Percentiles rank a stretch among this genome's conserved stretches.
These are phyloP conservation scores for Cottus gobio DNA, from an alignment of 2,113 vertebrate genomes.

Conservation along the genomic window DNA sequence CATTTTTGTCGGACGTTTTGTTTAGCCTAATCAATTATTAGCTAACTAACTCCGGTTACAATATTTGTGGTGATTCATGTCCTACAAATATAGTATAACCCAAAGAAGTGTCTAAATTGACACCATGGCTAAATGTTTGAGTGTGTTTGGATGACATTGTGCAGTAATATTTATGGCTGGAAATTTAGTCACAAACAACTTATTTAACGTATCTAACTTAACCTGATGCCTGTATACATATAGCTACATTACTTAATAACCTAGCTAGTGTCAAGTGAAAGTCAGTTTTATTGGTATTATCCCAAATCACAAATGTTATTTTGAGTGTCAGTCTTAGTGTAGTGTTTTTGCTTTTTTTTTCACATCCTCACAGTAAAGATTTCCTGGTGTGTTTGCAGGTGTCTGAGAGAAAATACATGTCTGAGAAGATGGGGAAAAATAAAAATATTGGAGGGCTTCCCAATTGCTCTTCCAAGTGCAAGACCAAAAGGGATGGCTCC, in stretches of 20 bases:
- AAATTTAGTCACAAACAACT: neutral
- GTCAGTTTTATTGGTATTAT: neutral
- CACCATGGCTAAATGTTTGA: neutral
- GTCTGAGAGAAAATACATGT: slow-evolving; percentile 8
- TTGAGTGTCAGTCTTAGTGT: neutral
- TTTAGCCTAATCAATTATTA: neutral
- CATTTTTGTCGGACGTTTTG: too few relatives aligned
- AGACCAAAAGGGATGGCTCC: slow-evolving; percentile 36
- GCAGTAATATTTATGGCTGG: neutral
- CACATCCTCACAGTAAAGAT: neutral
- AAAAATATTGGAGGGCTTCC: neutral
- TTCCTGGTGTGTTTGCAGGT: slow-evolving; percentile 32
- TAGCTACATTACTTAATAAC: neutral
- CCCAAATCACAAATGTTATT: neutral
- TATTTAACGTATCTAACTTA: neutral
- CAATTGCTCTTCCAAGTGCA: slow-evolving; percentile 16
- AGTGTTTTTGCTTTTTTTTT: neutral
- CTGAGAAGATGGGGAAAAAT: slow-evolving; percentile 59
- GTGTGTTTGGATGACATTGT: neutral
- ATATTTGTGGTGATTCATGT: neutral
- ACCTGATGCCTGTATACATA: neutral
- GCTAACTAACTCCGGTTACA: neutral
- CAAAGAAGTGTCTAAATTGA: neutral
- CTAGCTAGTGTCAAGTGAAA: neutral
- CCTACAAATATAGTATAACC: neutral